Base-by-base conservation (phyloP, 1,140 invertebrate genomes). In the Drosophila busckii region DNA sequence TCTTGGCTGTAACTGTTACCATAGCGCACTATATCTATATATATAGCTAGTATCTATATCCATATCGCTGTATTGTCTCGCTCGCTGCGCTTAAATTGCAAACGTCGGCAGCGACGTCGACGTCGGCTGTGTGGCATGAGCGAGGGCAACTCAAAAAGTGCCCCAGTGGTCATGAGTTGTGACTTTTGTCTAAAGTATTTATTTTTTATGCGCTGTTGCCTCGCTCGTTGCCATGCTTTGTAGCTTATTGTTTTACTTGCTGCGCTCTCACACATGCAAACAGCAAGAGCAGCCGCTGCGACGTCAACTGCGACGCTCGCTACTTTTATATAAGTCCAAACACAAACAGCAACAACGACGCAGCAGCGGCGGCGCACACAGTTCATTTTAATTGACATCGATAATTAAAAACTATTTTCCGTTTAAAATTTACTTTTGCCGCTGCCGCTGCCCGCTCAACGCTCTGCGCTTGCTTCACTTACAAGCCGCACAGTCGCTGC, bases 351-450 rank as follows among this genome's bases (percentile, higher is more conserved):
- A 12, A 31, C 38, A 26, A 26, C 31, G 7, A 40, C 48, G 29
- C 16, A 55, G 15, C 50, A 58, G 53, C 53, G 29, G 34, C 29
- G 25, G n/a, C n/a, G n/a, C n/a, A n/a, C 40, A 70, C 71, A 70
- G 71, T 76, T 76, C 71, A 76, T 54, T 76, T 76, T 76, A 76
- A 76, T 76, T 76, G 71, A 76, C 71, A 76, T 76, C 71, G 71
- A 76, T 80, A 76, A 76, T 76, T 76, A 76, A 76, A 70, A 76
- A 75, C 70, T 70, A 76, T 75, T 76, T 75, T 70, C 49, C 50
- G 44, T 48, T 64, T 46, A 48, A 48, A 31, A 50, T 73, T 63
- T 34, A 31, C 20, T 34, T 20, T 48, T 44, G 28, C 60, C 59
- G 42, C 15, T 50, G 40, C 20, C 54, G 29, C 26, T 48, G 32